phyloP scores from a whole-genome alignment of 2,113 vertebrate species.

The Panthera leo region DNA sequence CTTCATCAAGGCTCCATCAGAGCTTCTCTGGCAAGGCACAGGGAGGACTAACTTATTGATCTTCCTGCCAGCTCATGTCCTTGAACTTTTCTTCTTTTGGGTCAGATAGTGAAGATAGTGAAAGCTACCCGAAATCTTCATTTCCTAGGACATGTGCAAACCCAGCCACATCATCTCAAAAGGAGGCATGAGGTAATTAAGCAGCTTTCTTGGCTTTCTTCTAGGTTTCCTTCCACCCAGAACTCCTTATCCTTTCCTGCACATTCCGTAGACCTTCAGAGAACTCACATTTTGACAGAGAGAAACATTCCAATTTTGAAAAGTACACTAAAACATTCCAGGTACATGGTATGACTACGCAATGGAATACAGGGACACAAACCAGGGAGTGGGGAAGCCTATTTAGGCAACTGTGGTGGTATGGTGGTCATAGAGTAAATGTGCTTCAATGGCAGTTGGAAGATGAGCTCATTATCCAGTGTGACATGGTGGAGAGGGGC shows the following conservation, averaged over 20 bases:
- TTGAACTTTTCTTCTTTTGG: slow-evolving; percentile 41
- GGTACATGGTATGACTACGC: not conserved
- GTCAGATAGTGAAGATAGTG: not conserved
- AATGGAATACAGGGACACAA: not conserved
- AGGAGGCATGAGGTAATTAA: not conserved
- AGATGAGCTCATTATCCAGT: not conserved
- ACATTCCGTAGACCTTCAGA: not conserved
- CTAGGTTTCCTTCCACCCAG: not conserved
- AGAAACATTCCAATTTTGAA: not conserved
- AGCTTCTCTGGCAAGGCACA: not conserved
- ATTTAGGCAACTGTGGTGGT: not conserved
- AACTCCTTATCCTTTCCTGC: not conserved
- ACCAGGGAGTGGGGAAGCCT: not conserved
- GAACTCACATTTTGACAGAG: slow-evolving; percentile 43
- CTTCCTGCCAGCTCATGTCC: not conserved
- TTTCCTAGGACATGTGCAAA: not conserved
- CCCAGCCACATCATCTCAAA: not conserved
- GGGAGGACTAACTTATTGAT: not conserved
- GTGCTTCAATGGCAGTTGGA: not conserved
- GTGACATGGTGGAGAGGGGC: not conserved
- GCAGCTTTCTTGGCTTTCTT: not conserved
- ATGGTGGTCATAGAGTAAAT: not conserved
- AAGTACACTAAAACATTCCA: not conserved
- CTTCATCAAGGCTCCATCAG: not conserved
- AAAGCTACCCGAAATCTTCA: not conserved